Base-by-base conservation (phyloP, 1,140 invertebrate genomes). In the Drosophila triauraria region DNA sequence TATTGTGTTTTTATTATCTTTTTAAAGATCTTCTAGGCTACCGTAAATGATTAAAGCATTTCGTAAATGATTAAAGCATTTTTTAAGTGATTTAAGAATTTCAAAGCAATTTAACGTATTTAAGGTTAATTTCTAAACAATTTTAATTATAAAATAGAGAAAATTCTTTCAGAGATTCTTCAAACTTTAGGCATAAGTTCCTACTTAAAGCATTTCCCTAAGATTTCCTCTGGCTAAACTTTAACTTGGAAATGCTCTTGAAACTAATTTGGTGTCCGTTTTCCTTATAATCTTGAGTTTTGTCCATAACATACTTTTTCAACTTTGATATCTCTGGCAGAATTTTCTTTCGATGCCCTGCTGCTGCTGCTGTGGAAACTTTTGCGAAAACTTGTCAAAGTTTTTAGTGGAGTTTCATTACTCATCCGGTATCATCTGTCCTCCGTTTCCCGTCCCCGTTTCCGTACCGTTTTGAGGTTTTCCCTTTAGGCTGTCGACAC, bases 351-450 rank as follows among this genome's bases (percentile, higher is more conserved):
- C 23, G 20, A 62, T 77, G 48, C 23, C 40, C 10, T 23, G 15
- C 27, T 35, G 35, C 44, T 43, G 32, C 42, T 43, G 40, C 51
- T 57, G 43, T 54, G 53, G 32, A 77, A 77, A 77, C 54, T 77
- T 77, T 74, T 54, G 42, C 25, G 25, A 56, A 75, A 75, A 77
- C 62, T 77, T 78, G 74, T 77, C 63, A 69, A 78, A 78, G 75
- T 78, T 78, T 75, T 78, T 77, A 76, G 74, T 78, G 75, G 75
- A 78, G 74, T 78, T 77, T 77, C 75, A 78, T 78, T 77, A 78
- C 75, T 78, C 63, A 77, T 78, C 63, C 75, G 70, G 70, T 60
- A 74, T 74, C 70, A 70, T 70, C 67, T 70, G 67, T 74, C 44
- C 65, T 47, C 15, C 30, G 38, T 51, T 60, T 71, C 17, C 48